Base-by-base conservation (phyloP, 1,140 invertebrate species). In the Oedothorax gibbosus region DNA sequence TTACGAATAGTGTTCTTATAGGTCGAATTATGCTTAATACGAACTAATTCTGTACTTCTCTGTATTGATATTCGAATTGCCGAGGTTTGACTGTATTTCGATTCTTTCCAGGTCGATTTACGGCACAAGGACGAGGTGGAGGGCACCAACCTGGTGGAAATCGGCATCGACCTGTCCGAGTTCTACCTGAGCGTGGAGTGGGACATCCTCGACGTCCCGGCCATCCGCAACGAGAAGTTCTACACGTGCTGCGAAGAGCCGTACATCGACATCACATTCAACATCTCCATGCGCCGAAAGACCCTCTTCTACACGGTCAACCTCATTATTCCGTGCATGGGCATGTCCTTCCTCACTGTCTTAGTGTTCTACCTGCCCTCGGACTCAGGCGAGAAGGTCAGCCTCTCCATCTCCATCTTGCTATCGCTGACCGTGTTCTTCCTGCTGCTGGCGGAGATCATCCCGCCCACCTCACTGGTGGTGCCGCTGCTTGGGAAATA, bases 371-470 rank as follows among this genome's bases (percentile, higher is more conserved):
- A 99, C 89, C 90, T 99, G 69, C 99, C 99, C 62, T 98, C 98
- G 0, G 98, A 99, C 90, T 99, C 97, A 6, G 98, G 98, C 6
- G 98, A 99, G 89, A 99, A 99, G 90, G 97, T 99, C 12, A 83
- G 86, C 3, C 65, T 88, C 8, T 84, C 76, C 66, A 87, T 88
- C 87, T 99, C 97, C 87, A 99, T 99, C 90, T 93, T 99, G 80
- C 95, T 99, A 20, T 99, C 98, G 85, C 92, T 99, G 88, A 99
- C 98, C 12, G 99, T 99, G 94, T 99, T 99, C 91, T 99, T 99
- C 92, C 91, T 99, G 85, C 93, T 99, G 14, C 96, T 99, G 88
- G 98, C 96, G 0, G 96, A 98, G 92, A 98, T 99, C 88, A 99
- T 99, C 91, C 99, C 99, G 1, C 98, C 98, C 0, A 99, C 98